These are phyloP conservation scores for Tetranychus urticae DNA, from an alignment of 1,140 invertebrate species.

Conservation along the genomic window DNA sequence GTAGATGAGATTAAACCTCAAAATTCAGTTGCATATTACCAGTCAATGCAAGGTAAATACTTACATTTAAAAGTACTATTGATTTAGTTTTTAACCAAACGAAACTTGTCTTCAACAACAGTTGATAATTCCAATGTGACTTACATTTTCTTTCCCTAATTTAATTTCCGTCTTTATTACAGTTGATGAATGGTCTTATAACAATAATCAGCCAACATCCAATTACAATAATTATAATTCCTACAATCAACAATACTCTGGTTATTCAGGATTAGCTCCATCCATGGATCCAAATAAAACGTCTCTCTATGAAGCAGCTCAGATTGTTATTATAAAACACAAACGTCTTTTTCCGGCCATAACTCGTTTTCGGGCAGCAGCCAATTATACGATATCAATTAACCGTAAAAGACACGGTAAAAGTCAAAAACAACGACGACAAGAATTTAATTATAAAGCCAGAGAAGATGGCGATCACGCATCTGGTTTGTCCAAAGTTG, in stretches of 20 bases:
- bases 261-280: background rate
- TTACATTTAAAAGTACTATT: background rate
- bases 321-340: slow-evolving; percentile 17
- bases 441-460: background rate
- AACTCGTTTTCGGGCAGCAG: slow-evolving; percentile 19
- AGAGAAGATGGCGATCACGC: background rate
- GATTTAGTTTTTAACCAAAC: no score
- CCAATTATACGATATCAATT: slow-evolving; percentile 16
- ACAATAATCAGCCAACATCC: no score
- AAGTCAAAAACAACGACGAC: background rate
- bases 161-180: no score
- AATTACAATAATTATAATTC: no score
- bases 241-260: no score
- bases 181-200: no score
- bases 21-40: background rate
- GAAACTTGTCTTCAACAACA: no score
- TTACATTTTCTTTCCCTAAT: no score
- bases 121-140: no score
- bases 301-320: slow-evolving; percentile 9
- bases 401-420: background rate
- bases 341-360: slow-evolving; percentile 16
- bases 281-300: background rate
- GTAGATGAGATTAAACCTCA: background rate
- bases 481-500: background rate
- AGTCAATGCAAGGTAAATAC: background rate